Evolutionary conservation across 2,113 vertebrate species (phyloP).

Genomic region (Eudyptes chrysolophus): DNA sequence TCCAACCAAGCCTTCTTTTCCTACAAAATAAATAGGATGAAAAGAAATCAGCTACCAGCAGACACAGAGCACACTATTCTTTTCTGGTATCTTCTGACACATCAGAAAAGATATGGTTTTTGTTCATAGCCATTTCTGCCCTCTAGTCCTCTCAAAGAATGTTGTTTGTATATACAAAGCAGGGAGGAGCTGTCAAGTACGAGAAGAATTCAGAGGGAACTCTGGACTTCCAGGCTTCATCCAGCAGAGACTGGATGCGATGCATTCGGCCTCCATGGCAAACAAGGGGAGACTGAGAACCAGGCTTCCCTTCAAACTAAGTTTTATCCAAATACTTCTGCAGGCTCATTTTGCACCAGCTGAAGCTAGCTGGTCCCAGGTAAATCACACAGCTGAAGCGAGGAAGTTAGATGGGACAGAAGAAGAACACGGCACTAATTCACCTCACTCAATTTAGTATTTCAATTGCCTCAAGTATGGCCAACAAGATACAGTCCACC

Average conservation of each 20-base stretch:
- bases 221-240: slow-evolving; percentile 20
- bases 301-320: not conserved
- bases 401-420: not conserved
- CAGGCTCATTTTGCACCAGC: not conserved
- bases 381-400: not conserved
- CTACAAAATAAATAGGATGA: not conserved
- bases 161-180: slow-evolving; percentile 28
- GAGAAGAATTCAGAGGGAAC: slow-evolving; percentile 28
- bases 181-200: slow-evolving; percentile 40
- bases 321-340: not conserved
- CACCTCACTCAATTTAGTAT: not conserved
- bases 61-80: not conserved
- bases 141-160: slow-evolving; percentile 27
- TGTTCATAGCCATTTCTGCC: not conserved
- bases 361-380: not conserved
- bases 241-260: not conserved
- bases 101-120: not conserved
- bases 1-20: not conserved
- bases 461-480: not conserved
- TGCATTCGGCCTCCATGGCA: not conserved
- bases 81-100: slow-evolving; percentile 19
- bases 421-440: not conserved
- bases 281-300: not conserved
- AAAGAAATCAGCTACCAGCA: slow-evolving; percentile 26
- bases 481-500: not conserved